Percentiles rank a stretch among this genome's conserved stretches.
These are phyloP conservation scores for Nycticorax nycticorax DNA, from an alignment of 2,113 vertebrate genomes.

Conservation along the genomic window DNA sequence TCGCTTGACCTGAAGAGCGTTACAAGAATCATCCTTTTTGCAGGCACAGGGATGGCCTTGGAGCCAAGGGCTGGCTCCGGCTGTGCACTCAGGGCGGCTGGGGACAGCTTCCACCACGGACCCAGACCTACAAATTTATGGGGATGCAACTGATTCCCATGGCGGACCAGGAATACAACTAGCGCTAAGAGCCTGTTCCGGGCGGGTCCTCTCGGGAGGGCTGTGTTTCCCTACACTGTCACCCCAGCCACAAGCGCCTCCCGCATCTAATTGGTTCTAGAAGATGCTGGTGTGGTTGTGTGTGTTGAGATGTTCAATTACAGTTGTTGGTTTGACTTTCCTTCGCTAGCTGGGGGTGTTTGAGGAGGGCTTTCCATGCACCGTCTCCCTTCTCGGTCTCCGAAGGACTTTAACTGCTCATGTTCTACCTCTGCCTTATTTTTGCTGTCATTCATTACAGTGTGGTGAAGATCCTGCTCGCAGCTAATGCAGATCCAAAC, in stretches of 20 bases:
- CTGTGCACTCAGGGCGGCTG: fast-evolving
- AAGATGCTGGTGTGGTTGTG: background rate
- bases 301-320: background rate
- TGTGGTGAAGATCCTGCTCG: constrained; percentile 84
- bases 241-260: background rate
- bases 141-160: fast-evolving
- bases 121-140: no score
- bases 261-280: background rate
- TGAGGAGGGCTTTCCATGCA: background rate
- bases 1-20: background rate
- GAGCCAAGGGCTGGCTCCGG: background rate
- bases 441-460: constrained; percentile 50
- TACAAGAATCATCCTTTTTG: background rate
- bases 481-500: constrained; percentile 88
- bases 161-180: background rate
- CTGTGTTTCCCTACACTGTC: background rate
- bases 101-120: background rate
- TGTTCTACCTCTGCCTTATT: background rate
- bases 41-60: background rate
- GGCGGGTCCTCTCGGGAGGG: background rate
- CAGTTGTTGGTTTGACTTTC: background rate
- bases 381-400: background rate
- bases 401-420: background rate
- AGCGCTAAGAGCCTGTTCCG: background rate
- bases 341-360: background rate